Base-by-base conservation (phyloP, 2,888 invertebrate genomes). In the Meloe dianella region DNA sequence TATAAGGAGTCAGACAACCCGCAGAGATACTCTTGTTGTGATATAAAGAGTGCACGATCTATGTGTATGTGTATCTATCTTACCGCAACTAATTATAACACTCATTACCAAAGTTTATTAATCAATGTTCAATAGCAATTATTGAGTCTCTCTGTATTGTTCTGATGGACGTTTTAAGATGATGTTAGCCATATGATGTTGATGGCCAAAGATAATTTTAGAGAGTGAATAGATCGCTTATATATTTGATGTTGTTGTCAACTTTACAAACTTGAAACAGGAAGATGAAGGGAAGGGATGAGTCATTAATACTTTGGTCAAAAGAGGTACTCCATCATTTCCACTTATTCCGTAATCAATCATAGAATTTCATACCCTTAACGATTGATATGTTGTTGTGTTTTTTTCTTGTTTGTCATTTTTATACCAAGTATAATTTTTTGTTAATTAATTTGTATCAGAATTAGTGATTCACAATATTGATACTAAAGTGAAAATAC, bases 31-130 rank as follows among this genome's bases (percentile, higher is more conserved):
- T 54, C 54, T 54, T 54, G 59, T 61, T 59, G 74, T 77, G 78
- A 78, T 80, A 79, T 79, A 79, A 78, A 77, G 75, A 70, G 73
- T 69, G 68, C 71, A 71, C 74, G 73, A 71, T 71, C 70, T 67
- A 41, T 67, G 20, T 17, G 47, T 47, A 20, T 17, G 47, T 47
- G 47, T 47, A 47, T 41, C 67, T 67, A 67, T 67, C n/a, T 76
- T 75, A 76, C 77, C 78, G 78, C 80, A 82, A 82, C 82, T 83
- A 83, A 83, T 83, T 83, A 83, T 81, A 82, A 81, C 82, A 81
- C 82, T 84, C 83, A 83, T 84, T 83, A 83, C 81, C 77, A 78
- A 84, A 84, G 83, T 84, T 83, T 83, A 84, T 83, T 82, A 83
- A 84, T 84, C 84, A 83, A 83, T 79, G 81, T 82, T 82, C 80